A percentile compares a stretch with the other conserved stretches of the same genome.
Conservation (phyloP, 2,113 vertebrate genomes). For the Ciconia stormi region DNA sequence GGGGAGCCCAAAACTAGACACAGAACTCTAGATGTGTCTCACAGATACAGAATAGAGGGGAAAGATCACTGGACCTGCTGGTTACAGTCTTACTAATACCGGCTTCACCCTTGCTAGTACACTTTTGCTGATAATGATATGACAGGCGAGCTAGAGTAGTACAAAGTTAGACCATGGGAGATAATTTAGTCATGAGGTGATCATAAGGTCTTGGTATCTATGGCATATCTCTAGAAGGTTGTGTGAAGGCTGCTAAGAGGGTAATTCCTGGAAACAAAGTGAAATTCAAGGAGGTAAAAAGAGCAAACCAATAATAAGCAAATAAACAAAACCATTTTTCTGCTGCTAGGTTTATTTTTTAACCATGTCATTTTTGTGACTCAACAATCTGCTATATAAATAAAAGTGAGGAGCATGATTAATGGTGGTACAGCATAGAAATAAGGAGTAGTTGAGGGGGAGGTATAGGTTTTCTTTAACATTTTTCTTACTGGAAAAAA, state of each 20-base stretch:
- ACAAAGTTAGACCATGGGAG: neutral
- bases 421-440: neutral
- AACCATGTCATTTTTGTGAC: neutral
- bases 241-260: neutral
- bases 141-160: neutral
- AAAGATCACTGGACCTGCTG: neutral
- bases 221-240: neutral
- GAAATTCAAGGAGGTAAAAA: neutral
- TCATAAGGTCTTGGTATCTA: neutral
- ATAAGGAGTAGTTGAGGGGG: neutral
- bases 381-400: neutral
- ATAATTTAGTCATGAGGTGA: neutral
- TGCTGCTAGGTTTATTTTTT: neutral
- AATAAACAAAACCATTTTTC: neutral
- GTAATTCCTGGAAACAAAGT: neutral
- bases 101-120: neutral
- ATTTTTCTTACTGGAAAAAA: neutral
- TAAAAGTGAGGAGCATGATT: neutral
- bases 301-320: neutral
- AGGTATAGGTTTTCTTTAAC: neutral
- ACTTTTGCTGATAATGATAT: neutral
- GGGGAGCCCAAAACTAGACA: neutral
- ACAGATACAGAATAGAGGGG: neutral
- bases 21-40: neutral
- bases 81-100: neutral